These are phyloP conservation scores for Cyprinodon variegatus DNA, from an alignment of 2,113 vertebrate genomes.

Conservation along the genomic window DNA sequence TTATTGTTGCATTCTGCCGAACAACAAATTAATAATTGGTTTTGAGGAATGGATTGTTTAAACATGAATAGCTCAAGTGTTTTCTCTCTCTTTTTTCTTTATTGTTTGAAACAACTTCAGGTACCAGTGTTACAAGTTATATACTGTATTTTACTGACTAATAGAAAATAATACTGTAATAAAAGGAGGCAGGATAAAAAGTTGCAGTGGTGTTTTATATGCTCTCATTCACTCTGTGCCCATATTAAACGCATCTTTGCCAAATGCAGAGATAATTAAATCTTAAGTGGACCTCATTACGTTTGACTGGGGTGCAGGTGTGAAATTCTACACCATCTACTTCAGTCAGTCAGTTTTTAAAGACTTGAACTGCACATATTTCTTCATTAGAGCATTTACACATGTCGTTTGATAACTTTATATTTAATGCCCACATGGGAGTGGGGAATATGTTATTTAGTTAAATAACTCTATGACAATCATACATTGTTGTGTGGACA, in stretches of 20 bases:
- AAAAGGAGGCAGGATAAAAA: no score
- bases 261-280: neutral
- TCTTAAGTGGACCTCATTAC: neutral
- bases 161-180: neutral
- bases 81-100: neutral
- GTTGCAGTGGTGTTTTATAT: neutral
- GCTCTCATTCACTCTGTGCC: neutral
- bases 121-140: neutral
- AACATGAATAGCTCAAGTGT: neutral
- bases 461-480: no score
- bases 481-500: no score
- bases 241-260: neutral
- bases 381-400: neutral
- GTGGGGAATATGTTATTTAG: no score
- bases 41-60: conserved; percentile 15
- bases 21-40: conserved; percentile 8
- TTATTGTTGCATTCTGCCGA: conserved; percentile 20
- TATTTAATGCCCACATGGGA: no score
- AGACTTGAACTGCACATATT: neutral
- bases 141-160: neutral
- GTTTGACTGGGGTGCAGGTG: neutral
- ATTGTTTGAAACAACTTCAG: conserved; percentile 2
- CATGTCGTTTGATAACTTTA: no score
- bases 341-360: neutral
- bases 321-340: neutral